Evolutionary conservation across 2,113 vertebrate species (phyloP), one percentile per base, ranked within the genome.

Genomic region (Mormoops blainvillei): DNA sequence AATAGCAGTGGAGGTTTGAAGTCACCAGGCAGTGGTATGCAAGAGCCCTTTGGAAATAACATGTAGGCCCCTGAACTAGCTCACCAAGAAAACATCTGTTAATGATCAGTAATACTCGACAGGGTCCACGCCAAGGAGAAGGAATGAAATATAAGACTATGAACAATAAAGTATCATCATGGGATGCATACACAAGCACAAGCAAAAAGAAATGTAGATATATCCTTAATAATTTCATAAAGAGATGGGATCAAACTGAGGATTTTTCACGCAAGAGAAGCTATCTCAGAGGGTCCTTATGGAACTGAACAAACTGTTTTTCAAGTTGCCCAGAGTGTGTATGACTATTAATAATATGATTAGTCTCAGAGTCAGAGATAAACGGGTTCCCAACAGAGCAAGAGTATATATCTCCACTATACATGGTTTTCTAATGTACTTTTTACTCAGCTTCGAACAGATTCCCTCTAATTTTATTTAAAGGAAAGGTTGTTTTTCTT

Each of bases 271-370:
- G 94, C 80, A 98, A 96, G 97, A 98, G 96, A 98, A 98, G 98
- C 96, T 98, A 98, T 97, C 98, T 95, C 90, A 91, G 63, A 97
- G 70, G 94, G 96, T 98, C 97, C 98, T 98, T 98, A 97, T 97
- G 95, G 95, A 97, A 97, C 78, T 91, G 97, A 98, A 98, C 96
- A 98, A 98, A 99, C 98, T 97, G 12, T 97, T 97, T 97, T 97
- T 97, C 87, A 98, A 98, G 95, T 98, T 98, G 95, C 98, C 96
- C 89, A 73, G 67, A 91, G 80, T 67, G 94, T 97, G 82, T 97
- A 97, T 65, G 33, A 98, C 98, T 98, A 98, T 98, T 98, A 98
- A 98, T 98, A 98, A 98, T 87, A 98, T 91, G 98, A 98, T 98
- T 98, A 98, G 95, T 98, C 93, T 56, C 94, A 82, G 97, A 98